Evolutionary conservation across 2,113 vertebrate species (phyloP), one percentile per base, ranked within the genome.

Genomic region (Mellivora capensis): DNA sequence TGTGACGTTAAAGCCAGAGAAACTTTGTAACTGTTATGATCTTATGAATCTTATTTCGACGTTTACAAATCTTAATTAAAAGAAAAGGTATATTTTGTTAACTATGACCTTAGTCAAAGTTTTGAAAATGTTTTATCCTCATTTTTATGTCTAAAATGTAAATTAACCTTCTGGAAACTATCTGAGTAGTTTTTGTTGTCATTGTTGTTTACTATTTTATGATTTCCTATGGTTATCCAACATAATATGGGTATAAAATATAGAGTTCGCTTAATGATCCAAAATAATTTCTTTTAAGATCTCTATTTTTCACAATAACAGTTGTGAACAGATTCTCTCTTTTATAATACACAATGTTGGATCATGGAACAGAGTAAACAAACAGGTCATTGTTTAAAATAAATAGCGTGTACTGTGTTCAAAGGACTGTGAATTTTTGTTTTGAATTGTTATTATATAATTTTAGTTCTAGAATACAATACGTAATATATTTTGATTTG

Each of bases 241-340:
- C 14, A 85, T 80, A 57, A 69, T 57, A 42, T 82, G 39, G 7
- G 29, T 31, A 44, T 77, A 61, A 81, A 85, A 79, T 76, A 91
- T 49, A 90, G 90, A 94, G 98, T 98, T 98, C 95, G 98, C 98
- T 54, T 99, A 98, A 98, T 98, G 98, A 98, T 61, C 98, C 98
- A 98, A 99, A 97, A 98, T 98, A 99, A 98, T 97, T 97, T 97
- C 91, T 97, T 93, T 72, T 69, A 76, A 67, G 39, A 96, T 98
- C 98, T 99, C 98, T 47, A 97, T 97, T 96, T 90, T 88, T 84
- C 88, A 93, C 93, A 94, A 44, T 98, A 67, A 95, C 94, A 67
- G 83, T 98, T 89, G 96, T 97, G 98, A 97, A 94, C 72, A 98
- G 89, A 97, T 98, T 98, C 98, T 97, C 96, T 98, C 95, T 94